Conservation (phyloP, 1,140 invertebrate species). For the Ostrea denselamellosa region DNA sequence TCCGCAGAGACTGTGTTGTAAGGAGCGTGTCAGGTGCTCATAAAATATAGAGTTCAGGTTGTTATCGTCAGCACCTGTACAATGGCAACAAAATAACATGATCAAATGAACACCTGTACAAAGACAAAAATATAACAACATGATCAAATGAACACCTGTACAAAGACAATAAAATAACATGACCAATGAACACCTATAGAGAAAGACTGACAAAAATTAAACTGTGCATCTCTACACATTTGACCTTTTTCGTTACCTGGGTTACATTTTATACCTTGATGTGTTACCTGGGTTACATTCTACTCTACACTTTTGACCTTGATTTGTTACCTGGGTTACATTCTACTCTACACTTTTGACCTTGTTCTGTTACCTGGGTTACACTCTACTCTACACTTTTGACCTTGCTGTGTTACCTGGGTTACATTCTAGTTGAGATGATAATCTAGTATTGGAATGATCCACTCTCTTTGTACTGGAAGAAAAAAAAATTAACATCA, state of each 20-base stretch:
- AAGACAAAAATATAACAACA: not conserved
- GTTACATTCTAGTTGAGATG: conserved; percentile 96
- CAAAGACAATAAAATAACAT: not conserved
- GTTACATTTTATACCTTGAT: too few species aligned
- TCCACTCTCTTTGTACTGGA: conserved; percentile 93
- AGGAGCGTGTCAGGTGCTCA: conserved; percentile 96
- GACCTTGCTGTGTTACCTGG: conserved; percentile 86
- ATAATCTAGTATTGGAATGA: conserved; percentile 96
- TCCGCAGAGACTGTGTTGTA: conserved; percentile 97
- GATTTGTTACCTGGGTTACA: conserved; percentile 90
- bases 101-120: too few species aligned
- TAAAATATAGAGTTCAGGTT: conserved; percentile 99
- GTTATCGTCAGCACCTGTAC: conserved; percentile 92
- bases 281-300: conserved; percentile 94
- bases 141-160: conserved; percentile 84
- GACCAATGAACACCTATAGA: too few species aligned
- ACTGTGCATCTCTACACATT: not conserved
- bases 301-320: too few species aligned
- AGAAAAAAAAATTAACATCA: conserved; percentile 6
- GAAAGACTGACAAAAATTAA: not conserved
- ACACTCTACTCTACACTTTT: too few species aligned
- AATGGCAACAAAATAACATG: not conserved
- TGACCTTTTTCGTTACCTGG: too few species aligned
- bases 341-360: too few species aligned
- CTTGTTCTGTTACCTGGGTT: conserved; percentile 90